Evolutionary conservation across 2,113 vertebrate species (phyloP), one percentile per base, ranked within the genome.

Genomic region (Ptilorrhoa leucosticta): DNA sequence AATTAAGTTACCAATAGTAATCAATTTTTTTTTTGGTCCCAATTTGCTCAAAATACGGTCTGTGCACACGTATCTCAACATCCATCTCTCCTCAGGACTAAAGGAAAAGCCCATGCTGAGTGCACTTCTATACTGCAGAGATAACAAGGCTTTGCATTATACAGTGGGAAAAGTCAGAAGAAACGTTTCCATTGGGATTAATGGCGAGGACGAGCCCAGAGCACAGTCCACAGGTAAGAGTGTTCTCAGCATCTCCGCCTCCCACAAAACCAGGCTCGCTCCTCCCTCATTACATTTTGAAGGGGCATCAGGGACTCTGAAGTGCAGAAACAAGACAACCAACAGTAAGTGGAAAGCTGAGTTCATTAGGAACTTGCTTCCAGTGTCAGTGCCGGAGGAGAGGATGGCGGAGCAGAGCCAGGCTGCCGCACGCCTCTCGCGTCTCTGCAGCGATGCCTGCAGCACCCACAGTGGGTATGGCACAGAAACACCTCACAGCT

Each of bases 1-100:
- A 94, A 95, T 65, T 72, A 97, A 96, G 95, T 65, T 93, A 92
- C 68, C 83, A 95, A 91, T 94, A 96, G 94, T 91, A 96, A 96
- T 93, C 76, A 87, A 85, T 83, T 92, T 83, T 92, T 92, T 75
- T 81, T 88, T 66, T 12, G 45, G 45, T 47, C 58, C 45, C 24
- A 76, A 40, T 92, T 88, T 94, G n/a, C 81, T 79, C 56, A 3
- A 89, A 90, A 85, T 51, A 82, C 21, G 7, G 70, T 64, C 56
- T 50, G 40, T 10, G 11, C 61, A 66, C 39, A 54, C 1, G 0
- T 75, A 95, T 88, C 90, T 92, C 69, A 60, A 31, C 48, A 83
- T 60, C 61, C 45, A 84, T 72, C 84, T 90, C 88, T 80, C 76
- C 66, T 68, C 82, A 82, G 93, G 30, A 83, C 73, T 60, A 19